phyloP scores from a whole-genome alignment of 2,888 invertebrate species.

The Coenonympha arcania region DNA sequence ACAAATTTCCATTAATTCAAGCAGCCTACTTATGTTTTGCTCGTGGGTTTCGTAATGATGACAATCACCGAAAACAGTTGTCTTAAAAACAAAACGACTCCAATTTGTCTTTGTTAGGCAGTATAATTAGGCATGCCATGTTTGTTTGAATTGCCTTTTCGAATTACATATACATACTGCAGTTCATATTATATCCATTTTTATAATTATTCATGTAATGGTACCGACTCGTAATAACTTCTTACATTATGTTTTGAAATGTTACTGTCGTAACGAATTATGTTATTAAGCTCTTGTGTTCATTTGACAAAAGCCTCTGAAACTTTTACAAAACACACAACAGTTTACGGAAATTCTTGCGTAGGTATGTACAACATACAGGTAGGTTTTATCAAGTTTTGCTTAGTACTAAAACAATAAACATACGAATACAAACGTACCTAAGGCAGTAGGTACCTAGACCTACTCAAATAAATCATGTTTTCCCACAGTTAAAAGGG shows the following conservation, averaged over 20 bases:
- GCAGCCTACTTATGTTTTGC: too few species aligned
- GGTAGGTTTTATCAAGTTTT: too few species aligned
- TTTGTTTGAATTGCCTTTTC: conserved; percentile 1
- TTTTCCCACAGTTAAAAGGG: not conserved
- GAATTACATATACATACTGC: not conserved
- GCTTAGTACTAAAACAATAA: too few species aligned
- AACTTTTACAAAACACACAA: too few species aligned
- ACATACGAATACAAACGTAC: too few species aligned
- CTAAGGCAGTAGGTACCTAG: too few species aligned
- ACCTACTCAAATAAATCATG: not conserved
- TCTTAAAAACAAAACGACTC: not conserved
- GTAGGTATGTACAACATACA: too few species aligned
- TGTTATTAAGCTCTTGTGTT: too few species aligned
- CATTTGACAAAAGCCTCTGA: too few species aligned
- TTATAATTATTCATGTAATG: not conserved
- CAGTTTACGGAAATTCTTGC: too few species aligned
- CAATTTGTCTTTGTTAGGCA: not conserved
- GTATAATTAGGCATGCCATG: not conserved
- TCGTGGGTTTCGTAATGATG: not conserved
- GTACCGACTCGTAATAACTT: not conserved
- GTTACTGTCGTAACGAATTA: too few species aligned
- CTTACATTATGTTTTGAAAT: not conserved
- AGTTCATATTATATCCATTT: not conserved
- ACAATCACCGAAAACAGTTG: not conserved
- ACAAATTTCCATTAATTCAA: too few species aligned